Percentiles rank a stretch among this genome's conserved stretches.
phyloP scores from a whole-genome alignment of 2,113 vertebrate species.

The Cephalopterus ornatus region DNA sequence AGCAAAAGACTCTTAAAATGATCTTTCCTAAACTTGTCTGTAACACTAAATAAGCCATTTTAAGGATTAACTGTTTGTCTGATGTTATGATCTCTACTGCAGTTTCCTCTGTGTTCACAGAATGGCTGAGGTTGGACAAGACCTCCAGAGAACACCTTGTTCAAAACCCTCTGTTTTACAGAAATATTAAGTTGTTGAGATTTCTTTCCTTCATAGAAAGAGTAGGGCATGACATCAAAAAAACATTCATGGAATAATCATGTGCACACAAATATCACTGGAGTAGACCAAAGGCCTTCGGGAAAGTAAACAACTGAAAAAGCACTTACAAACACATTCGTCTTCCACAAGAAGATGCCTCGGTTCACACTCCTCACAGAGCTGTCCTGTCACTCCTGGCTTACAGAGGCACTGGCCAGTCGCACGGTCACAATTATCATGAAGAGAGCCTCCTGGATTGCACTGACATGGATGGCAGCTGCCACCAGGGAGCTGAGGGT shows the following conservation, averaged over 20 bases:
- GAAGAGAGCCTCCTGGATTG: conserved; percentile 76
- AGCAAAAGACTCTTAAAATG: neutral
- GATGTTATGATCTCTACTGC: neutral
- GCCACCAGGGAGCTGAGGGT: conserved; percentile 72
- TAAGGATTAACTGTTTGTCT: neutral
- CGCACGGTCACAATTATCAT: conserved; percentile 70
- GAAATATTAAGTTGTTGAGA: neutral
- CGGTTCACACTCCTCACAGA: conserved; percentile 82
- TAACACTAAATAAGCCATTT: neutral
- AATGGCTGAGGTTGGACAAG: neutral
- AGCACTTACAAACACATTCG: conserved; percentile 85
- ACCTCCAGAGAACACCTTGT: neutral
- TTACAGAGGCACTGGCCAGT: conserved; percentile 86
- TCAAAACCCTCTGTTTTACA: neutral
- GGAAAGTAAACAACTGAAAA: neutral
- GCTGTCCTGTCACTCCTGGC: conserved; percentile 79
- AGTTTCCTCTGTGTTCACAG: neutral
- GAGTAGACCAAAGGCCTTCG: neutral
- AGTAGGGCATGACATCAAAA: neutral
- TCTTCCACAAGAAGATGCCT: conserved; percentile 80
- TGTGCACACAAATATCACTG: fast-evolving
- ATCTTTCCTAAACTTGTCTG: neutral
- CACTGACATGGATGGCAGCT: conserved; percentile 80
- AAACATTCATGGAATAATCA: neutral
- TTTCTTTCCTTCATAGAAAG: neutral